Conservation (phyloP, 2,113 vertebrate species). For the Turnix velox region DNA sequence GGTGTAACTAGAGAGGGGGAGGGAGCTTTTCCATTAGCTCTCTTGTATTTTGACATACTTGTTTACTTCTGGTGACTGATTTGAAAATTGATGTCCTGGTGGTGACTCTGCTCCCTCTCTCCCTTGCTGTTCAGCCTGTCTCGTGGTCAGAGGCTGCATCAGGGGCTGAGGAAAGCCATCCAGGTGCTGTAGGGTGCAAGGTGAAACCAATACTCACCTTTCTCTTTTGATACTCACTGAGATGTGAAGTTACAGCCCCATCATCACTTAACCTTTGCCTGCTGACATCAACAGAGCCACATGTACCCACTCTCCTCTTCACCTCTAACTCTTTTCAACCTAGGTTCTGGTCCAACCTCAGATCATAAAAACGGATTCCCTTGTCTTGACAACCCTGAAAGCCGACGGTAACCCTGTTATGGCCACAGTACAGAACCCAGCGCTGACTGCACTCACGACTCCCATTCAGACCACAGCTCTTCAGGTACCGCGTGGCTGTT, state of each 20-base stretch:
- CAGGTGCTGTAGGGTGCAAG: not conserved
- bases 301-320: not conserved
- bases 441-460: constrained; percentile 84
- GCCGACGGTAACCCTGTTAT: constrained; percentile 90
- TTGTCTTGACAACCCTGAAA: constrained; percentile 93
- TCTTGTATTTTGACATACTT: not conserved
- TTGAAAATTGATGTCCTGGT: not conserved
- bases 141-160: not conserved
- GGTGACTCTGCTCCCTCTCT: not conserved
- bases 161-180: not conserved
- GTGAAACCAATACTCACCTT: not conserved
- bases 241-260: not conserved
- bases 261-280: not conserved
- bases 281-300: not conserved
- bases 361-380: constrained; percentile 95
- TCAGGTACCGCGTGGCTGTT: constrained; percentile 77
- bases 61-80: not conserved
- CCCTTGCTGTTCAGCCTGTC: not conserved
- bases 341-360: constrained; percentile 96
- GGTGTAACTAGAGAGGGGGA: not conserved
- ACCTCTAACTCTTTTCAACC: not conserved
- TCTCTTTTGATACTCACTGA: not conserved
- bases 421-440: constrained; percentile 89
- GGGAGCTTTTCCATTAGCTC: not conserved
- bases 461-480: constrained; percentile 91